Evolutionary conservation across 1,140 invertebrate genomes (phyloP).

Genomic region (Rhizoglyphus robini): DNA sequence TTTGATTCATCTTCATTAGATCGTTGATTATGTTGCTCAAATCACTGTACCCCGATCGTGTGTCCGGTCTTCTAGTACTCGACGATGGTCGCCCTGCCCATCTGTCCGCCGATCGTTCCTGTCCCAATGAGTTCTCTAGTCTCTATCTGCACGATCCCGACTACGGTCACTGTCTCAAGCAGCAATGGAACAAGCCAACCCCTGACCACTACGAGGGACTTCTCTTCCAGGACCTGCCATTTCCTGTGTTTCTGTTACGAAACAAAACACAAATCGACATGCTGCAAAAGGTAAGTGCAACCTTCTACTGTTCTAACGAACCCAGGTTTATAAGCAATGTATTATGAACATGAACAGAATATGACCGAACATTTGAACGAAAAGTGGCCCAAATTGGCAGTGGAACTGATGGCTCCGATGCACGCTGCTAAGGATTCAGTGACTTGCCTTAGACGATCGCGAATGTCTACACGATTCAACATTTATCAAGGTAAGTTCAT

Average conservation of each 20-base stretch:
- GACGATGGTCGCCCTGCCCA: constrained; percentile 27
- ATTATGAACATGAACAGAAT: constrained; percentile 45
- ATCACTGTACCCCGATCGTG: constrained; percentile 35
- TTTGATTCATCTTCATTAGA: constrained; percentile 3
- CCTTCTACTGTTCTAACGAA: constrained; percentile 17
- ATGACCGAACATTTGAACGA: constrained; percentile 43
- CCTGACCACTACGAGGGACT: constrained; percentile 38
- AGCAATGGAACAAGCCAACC: constrained; percentile 50
- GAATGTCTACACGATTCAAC: background rate
- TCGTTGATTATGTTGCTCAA: constrained; percentile 28
- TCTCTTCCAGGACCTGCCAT: constrained; percentile 58
- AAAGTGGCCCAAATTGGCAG: constrained; percentile 60
- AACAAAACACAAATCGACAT: constrained; percentile 22
- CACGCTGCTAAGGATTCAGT: constrained; percentile 65
- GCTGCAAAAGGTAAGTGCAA: constrained; percentile 23
- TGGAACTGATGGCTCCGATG: constrained; percentile 75
- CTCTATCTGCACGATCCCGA: constrained; percentile 20
- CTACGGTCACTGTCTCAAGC: constrained; percentile 25
- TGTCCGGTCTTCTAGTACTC: constrained; percentile 43
- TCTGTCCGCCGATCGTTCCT: constrained; percentile 56
- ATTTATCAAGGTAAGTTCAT: background rate
- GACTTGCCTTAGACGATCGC: constrained; percentile 53
- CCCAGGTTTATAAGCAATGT: constrained; percentile 33
- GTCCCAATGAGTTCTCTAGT: constrained; percentile 65
- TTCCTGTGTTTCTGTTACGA: constrained; percentile 33